phyloP scores from a whole-genome alignment of 2,113 vertebrate species.

The Rhegmatorhina hoffmannsi region DNA sequence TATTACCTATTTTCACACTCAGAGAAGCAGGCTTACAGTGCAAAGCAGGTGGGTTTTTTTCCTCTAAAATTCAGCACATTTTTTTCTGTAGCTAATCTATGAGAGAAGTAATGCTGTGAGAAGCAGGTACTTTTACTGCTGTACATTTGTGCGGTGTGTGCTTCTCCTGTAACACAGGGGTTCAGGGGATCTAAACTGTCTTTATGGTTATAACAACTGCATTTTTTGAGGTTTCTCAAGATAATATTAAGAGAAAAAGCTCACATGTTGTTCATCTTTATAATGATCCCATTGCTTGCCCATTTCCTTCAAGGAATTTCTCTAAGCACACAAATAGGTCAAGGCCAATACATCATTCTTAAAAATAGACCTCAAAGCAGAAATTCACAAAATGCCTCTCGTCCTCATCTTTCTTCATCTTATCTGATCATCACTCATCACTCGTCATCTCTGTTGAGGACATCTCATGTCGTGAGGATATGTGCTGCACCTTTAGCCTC shows the following conservation, averaged over 20 bases:
- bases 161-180: neutral
- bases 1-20: neutral
- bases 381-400: neutral
- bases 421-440: neutral
- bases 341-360: neutral
- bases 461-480: fast-evolving
- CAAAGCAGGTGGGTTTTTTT: neutral
- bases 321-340: neutral
- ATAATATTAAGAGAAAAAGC: neutral
- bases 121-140: neutral
- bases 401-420: neutral
- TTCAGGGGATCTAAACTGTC: neutral
- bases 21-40: neutral
- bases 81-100: neutral
- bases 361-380: neutral
- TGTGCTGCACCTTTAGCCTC: neutral
- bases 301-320: neutral
- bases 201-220: neutral
- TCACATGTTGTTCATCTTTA: neutral
- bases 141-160: neutral
- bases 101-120: neutral
- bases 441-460: neutral
- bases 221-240: neutral
- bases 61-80: neutral
- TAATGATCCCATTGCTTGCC: neutral